These are phyloP conservation scores for Platysternon megacephalum DNA, from an alignment of 2,113 vertebrate genomes.

Conservation along the genomic window DNA sequence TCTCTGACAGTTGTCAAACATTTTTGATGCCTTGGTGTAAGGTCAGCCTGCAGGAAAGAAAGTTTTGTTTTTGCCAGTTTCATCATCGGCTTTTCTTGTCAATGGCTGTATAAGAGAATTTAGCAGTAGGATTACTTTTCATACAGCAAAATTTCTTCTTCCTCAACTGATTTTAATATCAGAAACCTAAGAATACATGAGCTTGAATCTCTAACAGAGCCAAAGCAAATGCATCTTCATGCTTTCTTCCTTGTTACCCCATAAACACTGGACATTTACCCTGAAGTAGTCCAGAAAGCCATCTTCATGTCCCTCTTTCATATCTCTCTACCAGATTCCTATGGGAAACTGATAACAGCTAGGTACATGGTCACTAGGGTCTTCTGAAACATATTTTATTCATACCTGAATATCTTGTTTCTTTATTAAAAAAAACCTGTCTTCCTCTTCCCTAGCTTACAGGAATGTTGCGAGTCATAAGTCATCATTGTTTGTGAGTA, in stretches of 20 bases:
- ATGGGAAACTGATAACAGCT: background rate
- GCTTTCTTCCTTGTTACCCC: fast-evolving
- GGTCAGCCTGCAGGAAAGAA: background rate
- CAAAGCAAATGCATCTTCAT: background rate
- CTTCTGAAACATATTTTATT: background rate
- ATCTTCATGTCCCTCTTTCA: background rate
- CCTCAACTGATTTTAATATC: background rate
- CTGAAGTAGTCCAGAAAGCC: background rate
- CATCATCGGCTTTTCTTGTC: background rate
- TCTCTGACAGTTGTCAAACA: background rate
- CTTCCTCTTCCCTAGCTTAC: background rate
- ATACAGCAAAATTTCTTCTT: background rate
- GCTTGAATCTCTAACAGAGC: background rate
- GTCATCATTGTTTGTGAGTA: background rate
- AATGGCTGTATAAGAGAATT: background rate
- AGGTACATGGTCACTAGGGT: background rate
- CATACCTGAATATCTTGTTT: background rate
- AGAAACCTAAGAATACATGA: background rate
- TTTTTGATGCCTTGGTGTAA: background rate
- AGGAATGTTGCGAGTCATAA: background rate
- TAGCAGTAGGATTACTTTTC: background rate
- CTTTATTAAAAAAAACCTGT: background rate
- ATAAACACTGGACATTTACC: background rate
- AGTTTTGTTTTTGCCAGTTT: background rate
- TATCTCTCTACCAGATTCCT: background rate